Percentiles rank a stretch among this genome's conserved stretches.
Conservation (phyloP, 2,888 invertebrate genomes). For the Eubasilissa splendida region DNA sequence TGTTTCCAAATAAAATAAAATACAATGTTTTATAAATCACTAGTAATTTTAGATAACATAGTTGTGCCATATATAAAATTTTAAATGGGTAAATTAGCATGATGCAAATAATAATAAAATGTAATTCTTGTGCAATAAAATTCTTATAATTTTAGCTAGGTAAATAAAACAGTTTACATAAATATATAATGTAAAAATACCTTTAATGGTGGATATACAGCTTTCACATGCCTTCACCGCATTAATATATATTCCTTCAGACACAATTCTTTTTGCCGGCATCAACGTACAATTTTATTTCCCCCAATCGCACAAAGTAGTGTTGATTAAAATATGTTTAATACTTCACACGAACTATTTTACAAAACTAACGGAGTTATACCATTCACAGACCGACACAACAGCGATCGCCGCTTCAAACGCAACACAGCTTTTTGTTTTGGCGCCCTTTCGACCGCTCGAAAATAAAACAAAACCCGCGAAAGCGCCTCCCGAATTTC, state of each 20-base stretch:
- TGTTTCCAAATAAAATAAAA: too few relatives aligned
- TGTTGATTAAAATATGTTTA: not conserved
- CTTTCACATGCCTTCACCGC: slow-evolving; percentile 11
- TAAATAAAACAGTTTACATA: not conserved
- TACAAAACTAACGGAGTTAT: not conserved
- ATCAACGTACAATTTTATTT: slow-evolving; percentile 13
- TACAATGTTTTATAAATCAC: too few relatives aligned
- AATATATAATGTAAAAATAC: not conserved
- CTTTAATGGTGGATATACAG: slow-evolving; percentile 12
- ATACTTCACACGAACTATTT: not conserved
- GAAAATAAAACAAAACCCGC: slow-evolving; percentile 41
- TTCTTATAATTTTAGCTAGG: not conserved
- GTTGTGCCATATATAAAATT: too few relatives aligned
- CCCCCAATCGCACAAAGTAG: slow-evolving; percentile 6
- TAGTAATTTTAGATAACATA: too few relatives aligned
- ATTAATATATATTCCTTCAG: slow-evolving; percentile 31
- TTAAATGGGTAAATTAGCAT: not conserved
- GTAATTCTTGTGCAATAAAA: too few relatives aligned
- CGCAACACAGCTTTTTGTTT: slow-evolving; percentile 29
- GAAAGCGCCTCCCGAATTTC: slow-evolving; percentile 38
- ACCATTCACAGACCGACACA: not conserved
- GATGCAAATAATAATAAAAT: not conserved
- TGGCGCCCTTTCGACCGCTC: slow-evolving; percentile 34
- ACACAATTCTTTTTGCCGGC: not conserved
- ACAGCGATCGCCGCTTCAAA: not conserved